Evolutionary conservation across 2,888 invertebrate species (phyloP), one percentile per base, ranked within the genome.

Genomic region (Drosophila prolongata): DNA sequence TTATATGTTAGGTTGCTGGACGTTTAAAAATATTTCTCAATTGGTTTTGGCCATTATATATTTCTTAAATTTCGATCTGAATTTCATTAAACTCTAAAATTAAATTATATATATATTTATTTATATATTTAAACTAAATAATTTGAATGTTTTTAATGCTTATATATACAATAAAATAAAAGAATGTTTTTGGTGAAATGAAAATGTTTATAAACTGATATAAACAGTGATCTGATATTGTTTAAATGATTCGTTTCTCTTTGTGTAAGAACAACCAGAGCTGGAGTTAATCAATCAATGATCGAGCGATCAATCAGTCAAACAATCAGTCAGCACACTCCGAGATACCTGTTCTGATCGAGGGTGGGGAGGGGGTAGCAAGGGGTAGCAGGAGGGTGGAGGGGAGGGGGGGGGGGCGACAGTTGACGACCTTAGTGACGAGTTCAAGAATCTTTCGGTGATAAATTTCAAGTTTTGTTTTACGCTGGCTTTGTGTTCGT

Each of bases 371-470:
- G 11, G 11, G n/a, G 8, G 24, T 24, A 3, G 24, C 24, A 2
- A 8, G 16, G 16, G 16, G 16, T 16, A 16, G 1, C 16, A 16
- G 16, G 16, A 16, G 16, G 16, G 10, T 16, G 13, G 30, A n/a
- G 46, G 2, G 14, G 24, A 2, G 3, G 46, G 6, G 3, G 46
- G 9, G 34, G 14, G 8, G 42, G 11, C 42, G 44, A 73, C 57
- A 79, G 73, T 76, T 64, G 78, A 68, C 70, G 83, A 82, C 80
- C 80, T 80, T 82, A 80, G 69, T 40, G 74, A 69, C 70, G 76
- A 82, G 80, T 76, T 80, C 82, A 80, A 78, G 78, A 82, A 82
- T 80, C 80, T 82, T 73, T 76, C 50, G 69, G 70, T 64, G 69
- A 79, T 77, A 77, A 79, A 79, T 65, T 65, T 65, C 52, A 65